phyloP scores from a whole-genome alignment of 2,888 invertebrate genomes.

The Hypselothyrea guttata region DNA sequence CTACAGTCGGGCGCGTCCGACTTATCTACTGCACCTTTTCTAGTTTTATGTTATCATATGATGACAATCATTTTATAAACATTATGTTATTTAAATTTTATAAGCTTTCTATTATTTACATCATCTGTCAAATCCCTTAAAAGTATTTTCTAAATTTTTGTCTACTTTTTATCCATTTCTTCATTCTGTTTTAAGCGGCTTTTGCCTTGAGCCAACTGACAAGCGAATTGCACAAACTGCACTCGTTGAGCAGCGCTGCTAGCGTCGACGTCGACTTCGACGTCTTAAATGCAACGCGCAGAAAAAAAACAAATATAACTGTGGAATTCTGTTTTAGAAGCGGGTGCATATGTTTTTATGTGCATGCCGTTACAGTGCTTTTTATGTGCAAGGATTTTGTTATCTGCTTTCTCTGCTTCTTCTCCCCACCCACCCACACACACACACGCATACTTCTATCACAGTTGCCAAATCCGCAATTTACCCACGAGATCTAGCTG shows the following conservation, averaged over 20 bases:
- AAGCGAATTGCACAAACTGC: constrained; percentile 17
- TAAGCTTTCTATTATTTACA: no score
- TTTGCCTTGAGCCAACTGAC: constrained; percentile 41
- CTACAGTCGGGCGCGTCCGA: no score
- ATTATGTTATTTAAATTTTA: no score
- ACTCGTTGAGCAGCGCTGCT: constrained; percentile 34
- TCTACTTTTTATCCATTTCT: background rate
- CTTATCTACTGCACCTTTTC: no score
- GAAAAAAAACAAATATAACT: constrained; percentile 20
- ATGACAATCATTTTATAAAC: no score
- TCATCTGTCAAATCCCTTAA: no score
- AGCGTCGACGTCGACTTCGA: constrained; percentile 17
- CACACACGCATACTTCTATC: constrained; percentile 1
- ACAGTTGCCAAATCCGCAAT: no score
- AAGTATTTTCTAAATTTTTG: background rate
- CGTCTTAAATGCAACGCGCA: constrained; percentile 36
- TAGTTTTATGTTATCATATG: no score
- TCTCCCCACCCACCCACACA: constrained; percentile 11
- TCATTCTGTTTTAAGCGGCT: constrained; percentile 50
- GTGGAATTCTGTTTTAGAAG: constrained; percentile 45
- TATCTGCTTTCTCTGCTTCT: constrained; percentile 21
- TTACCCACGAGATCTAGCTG: no score
- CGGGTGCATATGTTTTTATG: constrained; percentile 66
- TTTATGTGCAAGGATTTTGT: constrained; percentile 60
- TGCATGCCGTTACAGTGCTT: constrained; percentile 36